phyloP scores from a whole-genome alignment of 53 echinoderm and acorn worm genomes.

The Apostichopus leukothele region DNA sequence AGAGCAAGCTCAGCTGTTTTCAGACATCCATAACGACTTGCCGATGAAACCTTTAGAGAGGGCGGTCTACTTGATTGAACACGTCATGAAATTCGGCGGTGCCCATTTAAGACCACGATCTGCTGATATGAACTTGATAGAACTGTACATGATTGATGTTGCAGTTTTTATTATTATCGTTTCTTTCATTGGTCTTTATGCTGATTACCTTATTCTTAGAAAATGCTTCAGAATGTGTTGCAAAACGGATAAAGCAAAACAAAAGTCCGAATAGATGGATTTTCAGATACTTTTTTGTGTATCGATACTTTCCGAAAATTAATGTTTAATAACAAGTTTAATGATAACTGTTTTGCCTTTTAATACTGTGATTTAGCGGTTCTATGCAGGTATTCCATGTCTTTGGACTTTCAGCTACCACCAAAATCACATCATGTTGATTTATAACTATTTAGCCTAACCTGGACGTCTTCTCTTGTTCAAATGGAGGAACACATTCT shows the following conservation, averaged over 20 bases:
- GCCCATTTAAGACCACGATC: conserved; percentile 65
- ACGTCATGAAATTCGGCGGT: conserved; percentile 71
- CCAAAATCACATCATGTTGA: too few species aligned
- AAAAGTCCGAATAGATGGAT: background rate
- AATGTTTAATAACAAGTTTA: too few species aligned
- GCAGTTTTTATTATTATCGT: conserved; percentile 33
- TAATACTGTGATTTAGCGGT: too few species aligned
- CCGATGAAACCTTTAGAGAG: conserved; percentile 52
- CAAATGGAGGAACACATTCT: too few species aligned
- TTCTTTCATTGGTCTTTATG: background rate
- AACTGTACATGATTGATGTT: conserved; percentile 56
- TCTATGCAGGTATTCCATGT: too few species aligned
- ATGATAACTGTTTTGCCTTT: too few species aligned
- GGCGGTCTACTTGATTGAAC: conserved; percentile 86
- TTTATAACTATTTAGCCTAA: too few species aligned
- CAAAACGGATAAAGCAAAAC: background rate
- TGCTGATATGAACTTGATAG: conserved; percentile 54
- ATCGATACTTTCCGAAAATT: too few species aligned
- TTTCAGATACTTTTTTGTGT: too few species aligned
- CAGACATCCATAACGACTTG: conserved; percentile 54
- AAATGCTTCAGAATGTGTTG: conserved; percentile 52
- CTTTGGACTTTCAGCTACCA: too few species aligned
- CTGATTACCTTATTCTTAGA: conserved; percentile 46
- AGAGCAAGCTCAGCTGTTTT: background rate
- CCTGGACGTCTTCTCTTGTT: too few species aligned